Evolutionary conservation across 2,797 vertebrate genomes (phyloP), one percentile per base, ranked within the genome.

Genomic region (Hapalemur alaotrensis): DNA sequence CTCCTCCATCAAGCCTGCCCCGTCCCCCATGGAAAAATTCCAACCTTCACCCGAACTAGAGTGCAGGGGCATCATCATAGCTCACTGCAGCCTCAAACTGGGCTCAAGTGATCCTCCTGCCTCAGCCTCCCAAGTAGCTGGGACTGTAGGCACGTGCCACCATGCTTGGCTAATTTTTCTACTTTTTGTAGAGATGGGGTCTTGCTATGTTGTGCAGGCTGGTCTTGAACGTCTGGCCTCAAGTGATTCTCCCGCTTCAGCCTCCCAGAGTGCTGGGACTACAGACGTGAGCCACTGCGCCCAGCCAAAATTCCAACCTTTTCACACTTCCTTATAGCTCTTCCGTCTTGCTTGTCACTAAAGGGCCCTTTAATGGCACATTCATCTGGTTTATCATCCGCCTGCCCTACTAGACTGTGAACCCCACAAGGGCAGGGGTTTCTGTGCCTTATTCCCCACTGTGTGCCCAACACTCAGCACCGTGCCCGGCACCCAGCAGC

Each of bases 371-470:
- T 6, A 38, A 7, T 0, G 1, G 17, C 70, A 73, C 35, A 2
- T 50, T 70, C 6, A 4, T 48, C 38, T 78, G 52, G 63, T 79
- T 23, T 32, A 10, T 25, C 28, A 18, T n/a, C 70, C 3, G 0
- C 50, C 67, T 67, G 25, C 41, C 35, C 65, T 3, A 4, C 22
- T 35, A 41, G 32, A 32, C 15, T 14, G 35, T 30, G 54, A 87
- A 22, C 48, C 63, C 23, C 13, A 4, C 6, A 0, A 28, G 59
- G 7, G 23, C 2, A 1, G 17, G 4, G 2, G 10, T 14, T 48
- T 43, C 52, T 61, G 25, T 46, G 25, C 57, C n/a, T 57, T 3
- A 3, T 23, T 32, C 38, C 46, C 13, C 2, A 20, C 59, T 5
- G 15, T 54, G 75, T 61, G 38, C 50, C 41, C 8, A 2, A n/a